These are phyloP conservation scores for Megalopta genalis DNA, from an alignment of 1,140 invertebrate genomes.

Conservation along the genomic window DNA sequence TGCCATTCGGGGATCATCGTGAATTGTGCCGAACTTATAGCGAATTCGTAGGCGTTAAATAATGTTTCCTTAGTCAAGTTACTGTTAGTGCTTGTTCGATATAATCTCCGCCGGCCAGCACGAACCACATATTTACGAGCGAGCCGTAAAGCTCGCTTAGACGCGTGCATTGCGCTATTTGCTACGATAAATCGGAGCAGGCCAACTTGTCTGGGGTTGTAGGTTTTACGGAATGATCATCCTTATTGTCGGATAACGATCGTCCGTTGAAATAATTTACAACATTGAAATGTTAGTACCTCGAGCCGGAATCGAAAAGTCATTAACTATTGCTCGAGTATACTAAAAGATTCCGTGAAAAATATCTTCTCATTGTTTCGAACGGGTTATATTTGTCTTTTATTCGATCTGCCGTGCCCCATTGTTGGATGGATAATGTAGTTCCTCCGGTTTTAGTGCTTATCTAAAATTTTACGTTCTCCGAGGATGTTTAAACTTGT, in stretches of 20 bases:
- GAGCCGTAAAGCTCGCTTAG: constrained; percentile 29
- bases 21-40: constrained; percentile 57
- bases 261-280: constrained; percentile 31
- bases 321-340: neutral
- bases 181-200: constrained; percentile 40
- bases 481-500: no score
- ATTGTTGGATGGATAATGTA: no score
- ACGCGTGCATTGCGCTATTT: constrained; percentile 27
- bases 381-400: no score
- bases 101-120: constrained; percentile 43
- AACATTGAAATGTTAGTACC: neutral
- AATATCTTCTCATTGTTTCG: neutral
- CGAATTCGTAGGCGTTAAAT: constrained; percentile 74
- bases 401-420: no score
- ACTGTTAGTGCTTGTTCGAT: constrained; percentile 65
- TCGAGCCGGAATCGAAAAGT: neutral
- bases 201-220: constrained; percentile 27
- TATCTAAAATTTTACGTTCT: no score
- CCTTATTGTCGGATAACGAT: constrained; percentile 33
- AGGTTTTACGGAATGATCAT: constrained; percentile 23
- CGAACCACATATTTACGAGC: constrained; percentile 64
- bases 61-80: constrained; percentile 70
- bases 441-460: no score
- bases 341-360: neutral
- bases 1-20: constrained; percentile 45